Conservation (phyloP, 2,113 vertebrate species). For the Caloenas nicobarica region DNA sequence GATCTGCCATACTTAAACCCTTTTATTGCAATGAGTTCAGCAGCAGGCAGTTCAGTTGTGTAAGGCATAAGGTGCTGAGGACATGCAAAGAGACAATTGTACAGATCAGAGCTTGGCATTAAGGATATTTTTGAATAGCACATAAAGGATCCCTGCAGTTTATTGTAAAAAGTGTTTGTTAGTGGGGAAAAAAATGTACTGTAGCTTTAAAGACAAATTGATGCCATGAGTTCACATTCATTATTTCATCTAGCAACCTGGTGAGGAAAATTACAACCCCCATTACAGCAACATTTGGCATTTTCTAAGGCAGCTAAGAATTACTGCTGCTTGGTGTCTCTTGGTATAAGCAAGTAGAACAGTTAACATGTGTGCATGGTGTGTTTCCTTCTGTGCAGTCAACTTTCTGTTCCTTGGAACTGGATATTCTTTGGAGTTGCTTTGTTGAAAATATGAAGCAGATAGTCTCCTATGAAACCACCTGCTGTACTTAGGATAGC, state of each 20-base stretch:
- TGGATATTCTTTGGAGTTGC: neutral
- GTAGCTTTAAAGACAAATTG: neutral
- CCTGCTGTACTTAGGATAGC: neutral
- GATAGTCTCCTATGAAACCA: neutral
- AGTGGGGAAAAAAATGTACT: neutral
- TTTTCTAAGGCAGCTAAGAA: conserved; percentile 11
- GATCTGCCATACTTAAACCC: neutral
- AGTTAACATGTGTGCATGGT: neutral
- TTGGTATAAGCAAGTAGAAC: neutral
- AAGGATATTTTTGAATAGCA: neutral
- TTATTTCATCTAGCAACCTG: conserved; percentile 6
- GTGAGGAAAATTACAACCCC: conserved; percentile 14
- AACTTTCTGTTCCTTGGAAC: neutral
- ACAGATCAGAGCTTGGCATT: neutral
- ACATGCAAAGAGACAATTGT: neutral
- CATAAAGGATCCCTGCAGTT: neutral
- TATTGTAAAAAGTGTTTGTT: neutral
- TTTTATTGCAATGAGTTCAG: neutral
- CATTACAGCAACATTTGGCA: neutral
- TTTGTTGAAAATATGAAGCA: neutral
- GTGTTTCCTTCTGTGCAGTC: neutral
- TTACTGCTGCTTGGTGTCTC: neutral
- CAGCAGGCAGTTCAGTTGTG: neutral
- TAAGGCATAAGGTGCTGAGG: neutral
- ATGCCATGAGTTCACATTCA: neutral